phyloP scores from a whole-genome alignment of 2,888 invertebrate genomes.

The Aphodius granarius region DNA sequence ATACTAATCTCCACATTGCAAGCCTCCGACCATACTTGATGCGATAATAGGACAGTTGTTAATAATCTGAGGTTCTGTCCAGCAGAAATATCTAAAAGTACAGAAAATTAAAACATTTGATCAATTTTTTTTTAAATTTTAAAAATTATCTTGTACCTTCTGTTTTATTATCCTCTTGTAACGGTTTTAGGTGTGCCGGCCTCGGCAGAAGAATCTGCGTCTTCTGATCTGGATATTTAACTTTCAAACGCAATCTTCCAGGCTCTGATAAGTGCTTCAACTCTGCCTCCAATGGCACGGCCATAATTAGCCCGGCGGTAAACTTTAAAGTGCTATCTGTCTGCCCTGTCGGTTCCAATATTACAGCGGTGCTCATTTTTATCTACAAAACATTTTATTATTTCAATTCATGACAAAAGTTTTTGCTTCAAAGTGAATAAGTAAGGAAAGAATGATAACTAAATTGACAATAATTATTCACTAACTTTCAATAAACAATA shows the following conservation, averaged over 20 bases:
- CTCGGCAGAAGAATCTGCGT: constrained; percentile 82
- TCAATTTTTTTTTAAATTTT: background rate
- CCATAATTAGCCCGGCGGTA: constrained; percentile 88
- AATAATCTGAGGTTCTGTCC: constrained; percentile 70
- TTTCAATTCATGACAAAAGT: too few species aligned
- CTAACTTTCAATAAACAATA: background rate
- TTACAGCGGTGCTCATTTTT: constrained; percentile 76
- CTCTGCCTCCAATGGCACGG: constrained; percentile 85
- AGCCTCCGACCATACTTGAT: constrained; percentile 91
- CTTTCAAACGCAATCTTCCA: constrained; percentile 75
- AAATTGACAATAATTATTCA: too few species aligned
- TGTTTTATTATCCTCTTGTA: constrained; percentile 59
- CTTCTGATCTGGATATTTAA: constrained; percentile 90
- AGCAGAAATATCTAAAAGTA: constrained; percentile 56
- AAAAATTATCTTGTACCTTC: constrained; percentile 42
- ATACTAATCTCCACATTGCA: constrained; percentile 86
- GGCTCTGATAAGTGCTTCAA: constrained; percentile 77
- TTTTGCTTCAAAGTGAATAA: too few species aligned
- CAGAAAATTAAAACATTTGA: background rate
- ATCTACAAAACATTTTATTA: constrained; percentile 59
- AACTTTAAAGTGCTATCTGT: constrained; percentile 83
- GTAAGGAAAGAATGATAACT: background rate
- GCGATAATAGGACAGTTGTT: constrained; percentile 86
- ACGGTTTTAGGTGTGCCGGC: constrained; percentile 72
- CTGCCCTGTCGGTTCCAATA: constrained; percentile 83